Conservation (phyloP, 2,113 vertebrate species). For the Polyodon spathula region DNA sequence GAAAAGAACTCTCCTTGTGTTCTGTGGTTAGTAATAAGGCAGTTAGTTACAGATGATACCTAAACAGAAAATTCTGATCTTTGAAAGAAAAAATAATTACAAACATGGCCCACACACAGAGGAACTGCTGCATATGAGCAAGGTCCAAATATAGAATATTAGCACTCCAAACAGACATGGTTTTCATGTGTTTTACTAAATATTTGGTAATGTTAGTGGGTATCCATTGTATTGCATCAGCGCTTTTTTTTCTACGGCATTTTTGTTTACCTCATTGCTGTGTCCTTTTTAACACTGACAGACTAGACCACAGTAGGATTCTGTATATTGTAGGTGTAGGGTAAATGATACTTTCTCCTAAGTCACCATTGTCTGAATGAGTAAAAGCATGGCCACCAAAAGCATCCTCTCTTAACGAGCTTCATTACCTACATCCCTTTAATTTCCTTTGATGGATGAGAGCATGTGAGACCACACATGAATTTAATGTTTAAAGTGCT, state of each 20-base stretch:
- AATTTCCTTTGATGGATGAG: background rate
- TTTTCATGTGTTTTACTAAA: background rate
- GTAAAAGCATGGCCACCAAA: too few species aligned
- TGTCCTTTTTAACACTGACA: too few species aligned
- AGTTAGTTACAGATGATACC: conserved; percentile 47
- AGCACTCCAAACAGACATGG: conserved; percentile 2
- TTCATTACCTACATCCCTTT: background rate
- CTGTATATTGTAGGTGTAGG: too few species aligned
- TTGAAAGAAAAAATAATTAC: conserved; percentile 47
- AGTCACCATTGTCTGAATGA: too few species aligned
- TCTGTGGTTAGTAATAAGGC: conserved; percentile 32
- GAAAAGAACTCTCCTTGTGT: conserved; percentile 4
- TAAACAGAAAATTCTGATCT: conserved; percentile 47
- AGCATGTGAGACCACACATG: background rate
- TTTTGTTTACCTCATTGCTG: background rate
- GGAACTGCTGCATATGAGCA: conserved; percentile 27
- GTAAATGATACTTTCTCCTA: too few species aligned
- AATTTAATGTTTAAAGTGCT: background rate
- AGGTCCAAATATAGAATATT: conserved; percentile 30
- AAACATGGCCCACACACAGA: conserved; percentile 57
- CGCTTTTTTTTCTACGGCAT: background rate
- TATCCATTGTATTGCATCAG: background rate
- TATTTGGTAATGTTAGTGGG: background rate
- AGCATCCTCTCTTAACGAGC: background rate
- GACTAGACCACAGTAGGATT: too few species aligned